phyloP scores from a whole-genome alignment of 1,140 invertebrate genomes.

The Tigriopus japonicus region DNA sequence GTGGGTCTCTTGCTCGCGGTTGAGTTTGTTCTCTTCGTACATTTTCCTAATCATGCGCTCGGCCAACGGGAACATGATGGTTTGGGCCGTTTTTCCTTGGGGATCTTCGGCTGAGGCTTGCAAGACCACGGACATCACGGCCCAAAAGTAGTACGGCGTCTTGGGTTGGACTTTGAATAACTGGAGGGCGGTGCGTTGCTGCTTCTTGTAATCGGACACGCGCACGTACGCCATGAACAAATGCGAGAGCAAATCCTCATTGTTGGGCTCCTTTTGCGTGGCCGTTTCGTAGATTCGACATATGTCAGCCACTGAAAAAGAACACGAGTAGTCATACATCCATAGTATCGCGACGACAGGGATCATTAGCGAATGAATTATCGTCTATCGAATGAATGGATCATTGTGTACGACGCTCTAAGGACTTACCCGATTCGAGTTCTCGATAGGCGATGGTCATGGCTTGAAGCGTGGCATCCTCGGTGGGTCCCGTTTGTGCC shows the following conservation, averaged over 20 bases:
- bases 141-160: conserved; percentile 95
- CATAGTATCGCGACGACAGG: no score
- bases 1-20: conserved; percentile 79
- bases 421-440: conserved; percentile 57
- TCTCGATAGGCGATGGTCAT: conserved; percentile 88
- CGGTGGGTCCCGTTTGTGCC: conserved; percentile 56
- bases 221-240: conserved; percentile 90
- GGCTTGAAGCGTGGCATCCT: conserved; percentile 85
- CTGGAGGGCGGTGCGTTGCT: conserved; percentile 67
- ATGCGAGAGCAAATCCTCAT: conserved; percentile 77
- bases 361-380: no score
- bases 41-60: conserved; percentile 61
- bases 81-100: conserved; percentile 25
- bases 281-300: conserved; percentile 58
- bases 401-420: neutral
- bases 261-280: conserved; percentile 57
- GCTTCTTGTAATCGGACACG: conserved; percentile 68
- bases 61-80: conserved; percentile 58
- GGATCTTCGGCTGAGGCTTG: neutral
- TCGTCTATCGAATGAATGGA: no score
- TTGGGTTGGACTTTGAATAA: conserved; percentile 73
- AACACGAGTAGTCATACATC: no score
- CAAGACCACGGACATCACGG: conserved; percentile 21
- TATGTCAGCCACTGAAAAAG: conserved; percentile 59
- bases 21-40: conserved; percentile 66